phyloP scores from a whole-genome alignment of 1,140 invertebrate species.

The Melipona quadrifasciata region DNA sequence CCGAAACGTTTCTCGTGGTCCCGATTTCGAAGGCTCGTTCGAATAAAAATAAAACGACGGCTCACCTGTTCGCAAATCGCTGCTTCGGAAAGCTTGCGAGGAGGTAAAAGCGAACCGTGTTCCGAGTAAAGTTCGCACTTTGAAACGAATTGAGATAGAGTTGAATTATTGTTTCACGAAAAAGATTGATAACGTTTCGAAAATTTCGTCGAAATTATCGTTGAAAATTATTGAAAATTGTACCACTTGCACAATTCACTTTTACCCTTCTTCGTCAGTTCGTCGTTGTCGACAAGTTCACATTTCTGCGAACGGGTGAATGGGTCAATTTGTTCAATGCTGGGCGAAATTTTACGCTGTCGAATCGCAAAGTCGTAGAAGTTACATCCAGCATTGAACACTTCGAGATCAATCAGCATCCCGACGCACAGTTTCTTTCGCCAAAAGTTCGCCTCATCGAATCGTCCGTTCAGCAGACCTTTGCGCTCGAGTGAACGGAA shows the following conservation, averaged over 20 bases:
- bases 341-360: too few relatives aligned
- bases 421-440: not conserved
- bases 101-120: constrained; percentile 23
- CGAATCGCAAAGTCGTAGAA: not conserved
- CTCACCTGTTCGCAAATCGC: not conserved
- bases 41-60: not conserved
- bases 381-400: not conserved
- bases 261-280: not conserved
- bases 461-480: not conserved
- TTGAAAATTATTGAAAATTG: not conserved
- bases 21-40: not conserved
- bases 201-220: too few relatives aligned
- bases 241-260: constrained; percentile 5
- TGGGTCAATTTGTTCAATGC: not conserved
- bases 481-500: not conserved
- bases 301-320: not conserved
- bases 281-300: not conserved
- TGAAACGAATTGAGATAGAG: not conserved
- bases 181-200: too few relatives aligned
- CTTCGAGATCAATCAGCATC: not conserved
- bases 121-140: too few relatives aligned
- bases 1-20: not conserved
- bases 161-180: too few relatives aligned
- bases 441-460: not conserved
- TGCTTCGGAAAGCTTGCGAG: not conserved